These are phyloP conservation scores for Diabrotica virgifera DNA, from an alignment of 1,140 invertebrate species.

Conservation along the genomic window DNA sequence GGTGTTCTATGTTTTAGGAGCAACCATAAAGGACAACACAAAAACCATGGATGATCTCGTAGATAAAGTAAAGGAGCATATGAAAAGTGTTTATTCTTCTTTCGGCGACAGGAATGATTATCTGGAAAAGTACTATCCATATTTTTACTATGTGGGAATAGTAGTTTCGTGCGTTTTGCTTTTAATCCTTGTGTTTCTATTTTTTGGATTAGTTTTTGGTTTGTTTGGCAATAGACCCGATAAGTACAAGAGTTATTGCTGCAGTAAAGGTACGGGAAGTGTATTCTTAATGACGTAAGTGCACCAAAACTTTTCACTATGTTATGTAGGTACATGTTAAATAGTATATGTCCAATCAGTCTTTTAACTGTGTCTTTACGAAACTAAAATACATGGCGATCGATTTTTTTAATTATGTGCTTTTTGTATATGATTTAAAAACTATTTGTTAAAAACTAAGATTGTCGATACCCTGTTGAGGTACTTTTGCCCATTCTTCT, in stretches of 20 bases:
- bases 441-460: too few species aligned
- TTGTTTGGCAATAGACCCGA: conserved; percentile 83
- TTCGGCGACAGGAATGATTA: conserved; percentile 52
- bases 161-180: conserved; percentile 52
- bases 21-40: background rate
- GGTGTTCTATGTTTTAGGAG: background rate
- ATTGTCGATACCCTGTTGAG: too few species aligned
- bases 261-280: conserved; percentile 79
- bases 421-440: too few species aligned
- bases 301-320: background rate
- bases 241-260: conserved; percentile 74
- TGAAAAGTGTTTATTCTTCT: conserved; percentile 41
- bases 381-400: too few species aligned
- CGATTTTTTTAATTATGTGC: too few species aligned
- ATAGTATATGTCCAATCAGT: too few species aligned
- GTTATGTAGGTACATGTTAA: too few species aligned
- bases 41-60: background rate
- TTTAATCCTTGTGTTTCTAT: conserved; percentile 57
- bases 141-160: conserved; percentile 56
- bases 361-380: too few species aligned
- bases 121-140: conserved; percentile 61
- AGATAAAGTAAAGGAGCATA: conserved; percentile 11
- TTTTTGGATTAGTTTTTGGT: conserved; percentile 77
- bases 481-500: too few species aligned
- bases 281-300: conserved; percentile 78